Evolutionary conservation across 2,888 invertebrate genomes (phyloP), one percentile per base, ranked within the genome.

Genomic region (Dynastes grantii): DNA sequence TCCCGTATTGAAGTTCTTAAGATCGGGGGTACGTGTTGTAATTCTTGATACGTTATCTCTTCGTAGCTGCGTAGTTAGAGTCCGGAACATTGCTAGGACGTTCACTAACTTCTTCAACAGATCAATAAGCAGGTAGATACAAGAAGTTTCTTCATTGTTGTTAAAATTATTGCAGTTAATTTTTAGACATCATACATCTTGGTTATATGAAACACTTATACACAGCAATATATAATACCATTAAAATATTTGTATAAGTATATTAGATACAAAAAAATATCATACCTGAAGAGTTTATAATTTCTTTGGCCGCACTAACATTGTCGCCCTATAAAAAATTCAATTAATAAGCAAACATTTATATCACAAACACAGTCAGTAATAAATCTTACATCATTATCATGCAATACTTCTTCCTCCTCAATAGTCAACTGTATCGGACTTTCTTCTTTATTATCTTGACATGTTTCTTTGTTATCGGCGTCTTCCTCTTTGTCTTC

Each of bases 341-440:
- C 1, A 16, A 55, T n/a, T 16, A n/a, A n/a, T 55, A n/a, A 55
- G 6, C 6, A 6, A 51, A 16, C 16, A 16, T 55, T 55, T 16
- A 16, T n/a, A n/a, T 55, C 2, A n/a, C 53, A 45, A 8, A 11
- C 11, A 45, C 2, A 55, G 13, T 11, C 16, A 55, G 6, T 16
- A 51, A 70, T 51, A 27, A 49, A 53, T 53, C 58, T 80, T 82
- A 85, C 85, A 81, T 86, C 86, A 75, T 85, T 85, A 82, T 86
- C 86, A 81, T 64, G 79, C 63, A 79, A 75, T 27, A 77, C 85
- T 83, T 87, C 87, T 80, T 86, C 85, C 82, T 87, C 87, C 79
- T 87, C 87, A 75, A 87, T 83, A 37, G 86, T 87, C 73, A 87
- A 84, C 22, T 85, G 84, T 77, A 87, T 85, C 45, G 85, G 84